Base-by-base conservation (phyloP, 2,797 vertebrate species). In the Enteromius mattozi region DNA sequence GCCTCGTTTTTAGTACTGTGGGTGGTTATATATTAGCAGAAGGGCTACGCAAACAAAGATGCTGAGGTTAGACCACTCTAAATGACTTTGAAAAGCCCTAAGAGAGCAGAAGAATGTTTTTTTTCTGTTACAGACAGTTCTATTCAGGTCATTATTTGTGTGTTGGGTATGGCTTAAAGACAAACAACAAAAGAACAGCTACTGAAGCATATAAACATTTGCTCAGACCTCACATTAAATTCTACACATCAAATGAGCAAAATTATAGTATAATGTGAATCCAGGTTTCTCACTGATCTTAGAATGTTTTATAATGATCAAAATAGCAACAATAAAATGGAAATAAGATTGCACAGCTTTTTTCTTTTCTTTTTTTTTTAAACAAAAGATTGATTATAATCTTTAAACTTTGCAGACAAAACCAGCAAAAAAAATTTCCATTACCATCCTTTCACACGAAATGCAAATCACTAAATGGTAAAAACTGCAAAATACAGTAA, bases 401-500 rank as follows among this genome's bases (percentile, higher is more conserved):
- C 33, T 35, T 68, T 9, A 37, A 68, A 37, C 16, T 17, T 35
- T 1, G 8, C 91, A 95, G 91, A 92, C 78, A 51, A 82, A 78
- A 82, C 72, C 78, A 76, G 82, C 88, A 90, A 92, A 92, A 86
- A 89, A 82, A 24, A 70, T 78, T 21, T 65, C 79, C 92, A 94
- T 94, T 92, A 70, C 49, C 42, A 77, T 63, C 86, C 84, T 88
- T 92, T 86, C 94, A 93, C 91, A 93, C 92, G 91, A 90, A 92
- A 89, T 35, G 88, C 86, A 88, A 88, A 90, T 91, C 89, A 91
- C 88, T 78, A 68, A 91, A 91, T 90, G 89, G 87, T 85, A 90
- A 91, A 66, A 33, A 65, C 63, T 90, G 93, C 88, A 89, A 88
- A 92, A 90, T 91, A 91, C 91, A 91, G 91, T 93, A 93, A 93